phyloP scores from a whole-genome alignment of 2,888 invertebrate genomes.

The Chrysina gloriosa region DNA sequence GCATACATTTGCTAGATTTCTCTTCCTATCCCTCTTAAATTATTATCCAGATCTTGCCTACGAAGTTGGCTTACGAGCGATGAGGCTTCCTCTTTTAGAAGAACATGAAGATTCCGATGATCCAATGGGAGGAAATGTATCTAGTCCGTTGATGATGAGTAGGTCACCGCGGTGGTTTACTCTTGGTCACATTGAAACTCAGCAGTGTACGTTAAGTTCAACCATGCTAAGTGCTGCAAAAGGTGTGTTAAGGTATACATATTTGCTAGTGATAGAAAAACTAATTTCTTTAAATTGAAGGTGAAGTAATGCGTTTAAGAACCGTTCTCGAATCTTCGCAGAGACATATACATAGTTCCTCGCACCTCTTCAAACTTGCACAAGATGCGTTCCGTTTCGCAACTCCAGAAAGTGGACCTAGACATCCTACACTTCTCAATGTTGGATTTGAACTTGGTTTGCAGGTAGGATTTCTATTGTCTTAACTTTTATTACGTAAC shows the following conservation, averaged over 20 bases:
- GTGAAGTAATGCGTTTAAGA: constrained; percentile 76
- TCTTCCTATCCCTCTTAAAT: constrained; percentile 81
- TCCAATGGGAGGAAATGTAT: constrained; percentile 66
- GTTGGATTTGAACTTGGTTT: constrained; percentile 86
- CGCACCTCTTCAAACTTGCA: constrained; percentile 85
- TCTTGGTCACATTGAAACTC: constrained; percentile 82
- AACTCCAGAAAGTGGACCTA: constrained; percentile 80
- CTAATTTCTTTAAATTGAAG: constrained; percentile 48
- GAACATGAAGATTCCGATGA: constrained; percentile 75
- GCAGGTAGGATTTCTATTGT: constrained; percentile 67
- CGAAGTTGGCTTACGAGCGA: constrained; percentile 80
- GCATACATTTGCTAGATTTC: constrained; percentile 84
- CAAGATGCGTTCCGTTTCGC: constrained; percentile 88
- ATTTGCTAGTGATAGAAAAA: not conserved
- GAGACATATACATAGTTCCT: constrained; percentile 84
- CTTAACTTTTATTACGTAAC: not conserved
- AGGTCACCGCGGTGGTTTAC: constrained; percentile 83
- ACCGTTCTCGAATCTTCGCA: constrained; percentile 83
- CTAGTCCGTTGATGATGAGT: constrained; percentile 68
- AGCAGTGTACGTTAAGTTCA: constrained; percentile 82
- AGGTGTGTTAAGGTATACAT: too few species aligned
- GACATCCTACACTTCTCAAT: constrained; percentile 80
- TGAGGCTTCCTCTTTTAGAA: constrained; percentile 83
- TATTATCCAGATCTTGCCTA: constrained; percentile 84
- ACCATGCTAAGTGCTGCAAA: constrained; percentile 80